Evolutionary conservation across 2,113 vertebrate genomes (phyloP).

Genomic region (Pachycephala philippinensis): DNA sequence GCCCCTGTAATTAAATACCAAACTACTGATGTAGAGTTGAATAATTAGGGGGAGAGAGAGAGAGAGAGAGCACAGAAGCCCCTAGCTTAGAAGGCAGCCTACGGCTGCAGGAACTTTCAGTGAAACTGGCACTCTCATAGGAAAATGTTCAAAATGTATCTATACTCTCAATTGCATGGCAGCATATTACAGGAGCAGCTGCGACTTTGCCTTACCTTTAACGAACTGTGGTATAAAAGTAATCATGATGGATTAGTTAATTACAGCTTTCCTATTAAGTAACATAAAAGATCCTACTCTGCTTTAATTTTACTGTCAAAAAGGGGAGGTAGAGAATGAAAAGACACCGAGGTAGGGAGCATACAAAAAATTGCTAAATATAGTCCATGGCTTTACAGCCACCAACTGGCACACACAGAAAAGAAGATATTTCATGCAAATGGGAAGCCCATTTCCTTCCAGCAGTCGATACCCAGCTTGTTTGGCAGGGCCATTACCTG

Average conservation of each 20-base stretch:
- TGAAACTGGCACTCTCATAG: neutral
- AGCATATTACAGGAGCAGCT: neutral
- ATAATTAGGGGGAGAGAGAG: neutral
- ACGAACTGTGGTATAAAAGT: neutral
- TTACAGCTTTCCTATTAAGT: neutral
- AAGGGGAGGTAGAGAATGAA: neutral
- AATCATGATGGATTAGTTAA: constrained; percentile 3
- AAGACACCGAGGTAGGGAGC: neutral
- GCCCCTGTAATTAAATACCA: neutral
- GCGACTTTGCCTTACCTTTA: neutral
- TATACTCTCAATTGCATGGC: neutral
- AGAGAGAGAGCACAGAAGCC: neutral
- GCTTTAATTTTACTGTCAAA: constrained; percentile 9
- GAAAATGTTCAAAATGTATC: neutral
- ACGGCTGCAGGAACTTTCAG: neutral
- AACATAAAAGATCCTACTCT: neutral
- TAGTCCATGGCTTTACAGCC: neutral
- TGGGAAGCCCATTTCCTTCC: neutral
- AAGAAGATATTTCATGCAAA: neutral
- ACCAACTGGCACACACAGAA: neutral
- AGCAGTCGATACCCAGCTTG: rapidly evolving
- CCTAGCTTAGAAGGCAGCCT: neutral
- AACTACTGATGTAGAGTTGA: neutral
- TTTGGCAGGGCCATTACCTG: neutral
- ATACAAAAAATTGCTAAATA: neutral